Evolutionary conservation across 2,113 vertebrate species (phyloP), one percentile per base, ranked within the genome.

Genomic region (Mastomys natalensis): DNA sequence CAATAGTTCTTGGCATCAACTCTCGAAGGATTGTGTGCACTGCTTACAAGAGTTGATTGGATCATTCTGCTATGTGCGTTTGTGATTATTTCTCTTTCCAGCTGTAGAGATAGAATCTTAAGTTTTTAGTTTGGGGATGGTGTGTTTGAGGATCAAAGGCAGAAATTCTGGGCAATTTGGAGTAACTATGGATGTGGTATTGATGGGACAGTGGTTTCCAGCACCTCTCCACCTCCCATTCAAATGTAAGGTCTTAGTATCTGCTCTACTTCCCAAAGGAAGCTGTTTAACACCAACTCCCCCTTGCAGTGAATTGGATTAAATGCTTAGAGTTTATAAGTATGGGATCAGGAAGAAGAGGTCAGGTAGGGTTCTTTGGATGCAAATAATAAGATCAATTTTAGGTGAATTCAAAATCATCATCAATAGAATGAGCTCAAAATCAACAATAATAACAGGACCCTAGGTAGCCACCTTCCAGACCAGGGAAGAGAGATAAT

Each of bases 111-210:
- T 80, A 94, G 70, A 58, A 84, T 88, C 89, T 74, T 89, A 93
- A 85, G 68, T 8, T 86, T 97, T 95, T 78, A 81, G 82, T 93
- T 96, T 92, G 74, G 62, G 13, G 10, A 19, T 64, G 9, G 34
- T 31, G 43, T 90, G 34, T 95, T 97, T 87, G 37, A 48, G 62
- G 53, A 96, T 91, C 77, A 94, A 96, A 93, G 77, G 51, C 66
- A 96, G 88, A 55, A 84, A 73, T 51, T 19, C 31, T 51, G 51
- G 48, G 70, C 53, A 66, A 53, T 90, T 84, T 85, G 40, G 80
- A 84, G 72, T 84, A 80, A 89, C 40, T 48, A 11, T 45, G 87
- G 45, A 22, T 53, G 26, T 93, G 45, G 45, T 37, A 48, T 6
- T 87, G 51, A 85, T 51, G 31, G 22, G 76, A 84, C 24, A 5